Evolutionary conservation across 2,888 invertebrate genomes (phyloP).

Genomic region (Andrena trimmerana): DNA sequence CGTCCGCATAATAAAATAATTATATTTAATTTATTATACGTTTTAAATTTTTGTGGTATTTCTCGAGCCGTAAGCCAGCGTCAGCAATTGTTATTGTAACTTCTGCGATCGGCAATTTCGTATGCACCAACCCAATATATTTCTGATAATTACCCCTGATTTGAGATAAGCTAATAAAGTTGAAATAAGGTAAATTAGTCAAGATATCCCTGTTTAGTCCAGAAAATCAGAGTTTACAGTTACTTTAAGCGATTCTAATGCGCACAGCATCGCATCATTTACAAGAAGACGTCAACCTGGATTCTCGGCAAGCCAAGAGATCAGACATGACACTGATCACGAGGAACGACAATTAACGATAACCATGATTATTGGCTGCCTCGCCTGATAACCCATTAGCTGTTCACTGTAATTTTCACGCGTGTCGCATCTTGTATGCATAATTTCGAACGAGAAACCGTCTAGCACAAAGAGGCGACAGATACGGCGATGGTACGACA

Average conservation of each 20-base stretch:
- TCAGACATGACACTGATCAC: neutral
- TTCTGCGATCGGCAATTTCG: too few relatives aligned
- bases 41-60: too few relatives aligned
- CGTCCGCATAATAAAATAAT: too few relatives aligned
- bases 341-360: slow-evolving; percentile 1
- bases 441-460: slow-evolving; percentile 28
- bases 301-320: neutral
- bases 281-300: neutral
- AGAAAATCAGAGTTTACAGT: too few relatives aligned
- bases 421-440: neutral
- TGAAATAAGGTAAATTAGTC: too few relatives aligned
- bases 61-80: too few relatives aligned
- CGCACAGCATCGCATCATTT: neutral
- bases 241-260: neutral
- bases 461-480: slow-evolving; percentile 14
- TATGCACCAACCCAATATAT: too few relatives aligned
- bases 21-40: too few relatives aligned
- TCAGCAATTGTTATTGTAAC: too few relatives aligned
- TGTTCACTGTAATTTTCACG: slow-evolving; percentile 5
- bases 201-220: too few relatives aligned
- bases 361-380: slow-evolving; percentile 7
- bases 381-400: neutral
- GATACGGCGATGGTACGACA: slow-evolving; percentile 17
- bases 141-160: too few relatives aligned
- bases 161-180: too few relatives aligned